Base-by-base conservation (phyloP, 2,888 invertebrate species). In the Drosophila sordidula region DNA sequence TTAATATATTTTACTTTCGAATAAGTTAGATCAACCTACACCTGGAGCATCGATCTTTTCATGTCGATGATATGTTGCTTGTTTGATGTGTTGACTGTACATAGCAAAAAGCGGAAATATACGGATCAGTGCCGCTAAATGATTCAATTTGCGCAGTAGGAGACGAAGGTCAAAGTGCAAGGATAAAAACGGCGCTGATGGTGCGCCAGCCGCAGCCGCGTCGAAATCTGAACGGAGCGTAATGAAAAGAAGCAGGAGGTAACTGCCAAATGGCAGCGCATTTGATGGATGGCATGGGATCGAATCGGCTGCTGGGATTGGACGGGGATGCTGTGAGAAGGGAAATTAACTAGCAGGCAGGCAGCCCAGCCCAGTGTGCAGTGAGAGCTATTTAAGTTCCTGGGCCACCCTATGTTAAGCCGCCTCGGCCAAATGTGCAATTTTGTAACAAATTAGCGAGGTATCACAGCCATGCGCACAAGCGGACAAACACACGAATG, bases 401-500 rank as follows among this genome's bases (percentile, higher is more conserved):
- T n/a, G 38, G 11, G 16, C 66, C 74, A 77, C 84, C 87, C 85
- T 81, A 68, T 80, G 75, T 70, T 59, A 61, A 45, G 55, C 45
- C 44, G 61, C 49, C 61, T 59, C 62, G 65, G 41, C 70, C 50
- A 86, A 88, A 83, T 88, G 84, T 88, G 84, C 87, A 83, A 86
- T 76, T 88, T 83, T 83, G 89, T 86, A 88, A 76, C 87, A 88
- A 88, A 83, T 83, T 88, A 86, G 84, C 87, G 49, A 63, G 57
- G 64, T 57, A 67, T 58, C 62, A 65, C 41, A 64, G 22, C 38
- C 38, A 55, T 6, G 14, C 44, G 51, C 25, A 64, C 29, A 50
- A 14, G 26, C 44, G 25, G 39, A n/a, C 52, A 63, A n/a, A 22
- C 36, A 36, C 34, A 57, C 22, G 42, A 26, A 42, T 8, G 42